Evolutionary conservation across 1,140 invertebrate species (phyloP), one percentile per base, ranked within the genome.

Genomic region (Bombus balteatus): DNA sequence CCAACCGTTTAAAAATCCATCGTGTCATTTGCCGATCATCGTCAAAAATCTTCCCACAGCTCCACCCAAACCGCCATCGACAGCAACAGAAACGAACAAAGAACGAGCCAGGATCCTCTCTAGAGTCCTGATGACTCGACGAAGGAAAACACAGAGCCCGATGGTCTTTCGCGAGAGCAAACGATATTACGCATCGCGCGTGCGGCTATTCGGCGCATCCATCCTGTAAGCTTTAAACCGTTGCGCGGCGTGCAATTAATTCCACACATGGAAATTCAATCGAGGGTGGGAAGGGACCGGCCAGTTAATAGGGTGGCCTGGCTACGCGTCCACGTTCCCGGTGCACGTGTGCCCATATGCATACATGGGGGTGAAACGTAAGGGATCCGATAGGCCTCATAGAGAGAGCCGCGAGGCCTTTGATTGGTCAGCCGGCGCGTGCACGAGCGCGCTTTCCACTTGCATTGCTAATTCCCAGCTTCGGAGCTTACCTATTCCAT

Each of bases 371-470:
- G 70, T 84, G 84, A 88, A 83, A 88, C 75, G 86, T 90, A 90
- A 90, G 87, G 89, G 89, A 90, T 88, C 83, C 86, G 87, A 91
- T 91, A 91, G 90, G 83, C 59, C 28, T 62, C 59, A n/a, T 62
- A n/a, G 28, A 62, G 28, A 62, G 59, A n/a, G 59, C 25, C 80
- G 83, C 75, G 81, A 80, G 57, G 81, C 70, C 84, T 91, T 91
- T 90, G 89, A 91, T 91, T 91, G 89, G 89, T 90, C 89, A 90
- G 81, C 81, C 81, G 86, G 59, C 84, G 89, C 77, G 89, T 90
- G 87, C 77, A 88, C 75, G 79, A 73, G 89, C 79, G 83, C 79
- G 25, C 57, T 68, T 12, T 84, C 86, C 81, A 77, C 73, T 88
- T 81, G 89, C 89, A 91, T 90, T 79, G 78, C 89, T 91, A 91